Base-by-base conservation (phyloP, 2,797 vertebrate species). In the Arrhamphus sclerolepis region DNA sequence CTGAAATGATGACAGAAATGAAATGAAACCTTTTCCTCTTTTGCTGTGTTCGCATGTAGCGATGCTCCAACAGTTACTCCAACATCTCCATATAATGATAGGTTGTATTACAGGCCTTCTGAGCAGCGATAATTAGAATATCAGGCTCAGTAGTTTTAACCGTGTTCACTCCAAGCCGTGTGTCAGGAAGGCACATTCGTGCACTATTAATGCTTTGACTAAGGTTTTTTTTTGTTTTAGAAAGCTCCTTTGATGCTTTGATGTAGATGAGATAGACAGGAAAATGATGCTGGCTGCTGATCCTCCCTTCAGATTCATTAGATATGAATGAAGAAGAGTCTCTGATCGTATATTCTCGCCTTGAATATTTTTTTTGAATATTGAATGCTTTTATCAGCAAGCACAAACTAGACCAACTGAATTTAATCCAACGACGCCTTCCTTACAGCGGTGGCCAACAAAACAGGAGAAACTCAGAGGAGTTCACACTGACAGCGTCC, bases 51-150 rank as follows among this genome's bases (percentile, higher is more conserved):
- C 16, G 66, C 70, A 59, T 34, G 22, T 20, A 60, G 75, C 53
- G 19, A 34, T 21, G 20, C 53, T 66, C 65, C 21, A 41, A 40
- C 56, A 46, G 20, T 8, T 7, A n/a, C 43, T 57, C 28, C 21
- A 61, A 65, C n/a, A n/a, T n/a, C 31, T 56, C n/a, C 47, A 47
- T 43, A 38, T 72, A 56, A 58, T 65, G 59, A 66, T 17, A 38
- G 56, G 47, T 70, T 58, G 29, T 64, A 67, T 75, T 46, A 61
- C 63, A 72, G 66, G 19, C 67, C 70, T 1, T 11, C 34, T 55
- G 75, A 60, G 52, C 65, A 60, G 50, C 59, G n/a, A n/a, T 85
- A 80, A 83, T 84, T 84, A 72, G 56, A 80, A 46, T 48, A 70
- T 82, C 57, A 59, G 48, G 8, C 59, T 60, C 46, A 53, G 68